Evolutionary conservation across 2,113 vertebrate species (phyloP), one percentile per base, ranked within the genome.

Genomic region (Willisornis vidua): DNA sequence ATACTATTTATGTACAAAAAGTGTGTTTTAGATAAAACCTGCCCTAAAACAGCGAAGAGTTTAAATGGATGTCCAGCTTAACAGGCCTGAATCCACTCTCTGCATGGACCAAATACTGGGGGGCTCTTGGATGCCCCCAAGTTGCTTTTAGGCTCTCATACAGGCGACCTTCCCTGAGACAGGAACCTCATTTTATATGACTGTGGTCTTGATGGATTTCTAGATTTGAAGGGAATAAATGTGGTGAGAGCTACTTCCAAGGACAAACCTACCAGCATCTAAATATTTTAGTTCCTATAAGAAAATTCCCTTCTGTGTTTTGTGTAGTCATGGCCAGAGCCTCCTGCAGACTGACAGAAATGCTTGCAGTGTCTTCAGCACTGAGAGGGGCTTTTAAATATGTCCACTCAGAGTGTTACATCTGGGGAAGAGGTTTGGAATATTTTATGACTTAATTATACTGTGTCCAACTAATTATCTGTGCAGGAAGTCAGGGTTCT

Each of bases 141-240:
- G 19, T 48, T 12, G 3, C 2, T 89, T 55, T 35, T 55, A 23
- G 61, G 28, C 43, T 72, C 22, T 20, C 0, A 0, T n/a, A 26
- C 33, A 35, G 18, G 59, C 57, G 4, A 26, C 82, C 29, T 77
- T 77, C 59, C 17, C 22, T 7, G 11, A 37, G 39, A 41, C 0
- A 41, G 39, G 48, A 85, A 19, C 19, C 13, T 76, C 19, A 15
- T 43, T 90, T 76, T 19, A n/a, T 22, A 9, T 43, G 20, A 19
- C 25, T 58, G 13, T 45, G 48, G 35, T 58, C 23, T 20, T 48
- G 41, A 12, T 16, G 28, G 19, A 7, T 66, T 90, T 31, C 24
- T 59, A 9, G 52, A 39, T 63, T 78, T 74, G 37, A 87, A 39
- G 46, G 39, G 46, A 46, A 43, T 70, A 49, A 62, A 71, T 16